Conservation (phyloP, 2,888 invertebrate species). For the Achlya flavicornis region DNA sequence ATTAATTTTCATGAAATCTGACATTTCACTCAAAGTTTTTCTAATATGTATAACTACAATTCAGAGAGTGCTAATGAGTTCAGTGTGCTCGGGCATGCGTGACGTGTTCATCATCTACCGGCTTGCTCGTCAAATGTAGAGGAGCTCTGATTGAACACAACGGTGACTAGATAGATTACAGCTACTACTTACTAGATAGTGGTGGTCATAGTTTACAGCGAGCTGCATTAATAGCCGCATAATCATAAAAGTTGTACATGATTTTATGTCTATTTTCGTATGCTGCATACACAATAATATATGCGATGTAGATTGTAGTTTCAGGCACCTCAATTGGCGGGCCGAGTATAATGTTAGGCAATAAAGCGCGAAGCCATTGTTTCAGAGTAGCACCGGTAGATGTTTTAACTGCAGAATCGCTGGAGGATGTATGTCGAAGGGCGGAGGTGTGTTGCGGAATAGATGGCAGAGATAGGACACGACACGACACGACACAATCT, state of each 20-base stretch:
- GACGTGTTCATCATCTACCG: too few species aligned
- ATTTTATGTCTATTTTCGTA: neutral
- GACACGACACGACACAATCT: neutral
- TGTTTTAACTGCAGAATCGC: neutral
- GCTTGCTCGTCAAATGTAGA: too few species aligned
- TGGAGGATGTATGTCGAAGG: constrained; percentile 6
- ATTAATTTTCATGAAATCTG: too few species aligned
- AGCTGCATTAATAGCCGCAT: constrained; percentile 3
- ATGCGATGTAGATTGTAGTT: too few species aligned
- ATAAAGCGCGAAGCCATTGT: neutral
- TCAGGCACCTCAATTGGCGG: neutral
- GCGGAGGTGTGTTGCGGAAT: constrained; percentile 1
- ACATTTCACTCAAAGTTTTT: too few species aligned
- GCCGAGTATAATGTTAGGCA: neutral
- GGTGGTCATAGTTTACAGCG: too few species aligned
- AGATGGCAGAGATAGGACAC: neutral
- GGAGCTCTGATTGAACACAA: too few species aligned
- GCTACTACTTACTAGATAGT: too few species aligned
- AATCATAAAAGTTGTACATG: neutral
- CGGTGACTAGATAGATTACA: neutral
- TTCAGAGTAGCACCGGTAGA: neutral
- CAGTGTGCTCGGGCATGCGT: too few species aligned
- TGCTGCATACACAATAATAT: neutral
- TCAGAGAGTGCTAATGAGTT: too few species aligned
- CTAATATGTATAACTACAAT: too few species aligned